Evolutionary conservation across 1,140 invertebrate genomes (phyloP).

Genomic region (Spodoptera frugiperda): DNA sequence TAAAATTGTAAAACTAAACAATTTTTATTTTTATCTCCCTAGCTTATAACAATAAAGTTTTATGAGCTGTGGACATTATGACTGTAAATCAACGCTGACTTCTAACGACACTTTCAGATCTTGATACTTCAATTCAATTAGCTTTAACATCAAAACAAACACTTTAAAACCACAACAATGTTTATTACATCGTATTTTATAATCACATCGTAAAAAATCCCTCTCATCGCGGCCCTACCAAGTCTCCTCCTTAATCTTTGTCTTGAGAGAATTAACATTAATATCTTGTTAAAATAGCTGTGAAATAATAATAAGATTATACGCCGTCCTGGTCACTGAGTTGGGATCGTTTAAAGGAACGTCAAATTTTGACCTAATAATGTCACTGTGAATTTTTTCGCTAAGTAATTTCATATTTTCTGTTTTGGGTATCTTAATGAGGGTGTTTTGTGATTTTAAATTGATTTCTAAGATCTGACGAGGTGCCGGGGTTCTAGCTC

Average conservation of each 20-base stretch:
- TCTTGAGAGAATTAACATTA: conserved; percentile 40
- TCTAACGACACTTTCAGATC: background rate
- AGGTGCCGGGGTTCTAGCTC: no score
- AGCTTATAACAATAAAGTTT: no score
- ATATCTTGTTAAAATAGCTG: conserved; percentile 42
- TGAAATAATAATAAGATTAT: conserved; percentile 43
- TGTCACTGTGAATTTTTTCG: background rate
- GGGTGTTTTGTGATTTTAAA: no score
- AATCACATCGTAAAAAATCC: conserved; percentile 40
- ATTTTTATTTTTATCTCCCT: no score
- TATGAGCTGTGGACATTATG: no score
- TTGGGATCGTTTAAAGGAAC: background rate
- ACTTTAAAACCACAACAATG: conserved; percentile 17
- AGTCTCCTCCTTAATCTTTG: conserved; percentile 30
- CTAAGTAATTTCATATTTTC: background rate
- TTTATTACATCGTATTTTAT: conserved; percentile 36
- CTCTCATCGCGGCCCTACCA: background rate
- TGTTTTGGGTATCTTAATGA: no score
- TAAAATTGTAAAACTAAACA: no score
- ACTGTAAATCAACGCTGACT: background rate
- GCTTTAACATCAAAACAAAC: conserved; percentile 18
- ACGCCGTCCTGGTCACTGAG: background rate
- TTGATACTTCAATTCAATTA: conserved; percentile 37
- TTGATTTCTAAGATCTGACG: no score
- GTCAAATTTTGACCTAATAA: conserved; percentile 12